Conservation (phyloP, 2,888 invertebrate genomes). For the Ochropleura leucogaster region DNA sequence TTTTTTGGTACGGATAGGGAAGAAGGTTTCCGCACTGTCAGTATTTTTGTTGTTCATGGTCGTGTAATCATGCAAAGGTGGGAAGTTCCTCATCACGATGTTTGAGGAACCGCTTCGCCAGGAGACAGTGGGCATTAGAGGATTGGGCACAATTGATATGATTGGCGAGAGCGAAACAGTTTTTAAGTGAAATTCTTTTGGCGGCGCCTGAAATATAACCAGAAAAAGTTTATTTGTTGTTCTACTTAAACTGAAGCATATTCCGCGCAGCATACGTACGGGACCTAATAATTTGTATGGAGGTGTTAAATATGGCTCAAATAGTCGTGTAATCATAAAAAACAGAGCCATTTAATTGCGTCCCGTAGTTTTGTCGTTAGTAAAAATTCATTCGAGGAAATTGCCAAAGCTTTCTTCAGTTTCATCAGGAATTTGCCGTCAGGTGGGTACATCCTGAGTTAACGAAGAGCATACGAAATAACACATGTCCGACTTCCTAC, state of each 20-base stretch:
- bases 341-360: not conserved
- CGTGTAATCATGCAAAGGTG: constrained; percentile 58
- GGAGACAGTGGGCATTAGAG: constrained; percentile 65
- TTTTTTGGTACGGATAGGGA: not conserved
- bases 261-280: too few relatives aligned
- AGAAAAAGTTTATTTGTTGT: not conserved
- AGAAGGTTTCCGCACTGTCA: constrained; percentile 12
- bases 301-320: not conserved
- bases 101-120: constrained; percentile 70
- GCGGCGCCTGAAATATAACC: constrained; percentile 14
- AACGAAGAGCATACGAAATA: not conserved
- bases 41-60: not conserved
- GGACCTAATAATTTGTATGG: not conserved
- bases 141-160: constrained; percentile 67
- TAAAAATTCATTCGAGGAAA: not conserved
- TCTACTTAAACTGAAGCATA: not conserved
- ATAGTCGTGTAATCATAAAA: not conserved
- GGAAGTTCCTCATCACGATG: constrained; percentile 75
- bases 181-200: constrained; percentile 32
- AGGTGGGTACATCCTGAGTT: not conserved
- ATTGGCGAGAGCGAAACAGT: constrained; percentile 47
- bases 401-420: not conserved
- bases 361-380: not conserved
- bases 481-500: not conserved
- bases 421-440: not conserved